Evolutionary conservation across 1,140 invertebrate genomes (phyloP).

Genomic region (Drosophila trapezifrons): DNA sequence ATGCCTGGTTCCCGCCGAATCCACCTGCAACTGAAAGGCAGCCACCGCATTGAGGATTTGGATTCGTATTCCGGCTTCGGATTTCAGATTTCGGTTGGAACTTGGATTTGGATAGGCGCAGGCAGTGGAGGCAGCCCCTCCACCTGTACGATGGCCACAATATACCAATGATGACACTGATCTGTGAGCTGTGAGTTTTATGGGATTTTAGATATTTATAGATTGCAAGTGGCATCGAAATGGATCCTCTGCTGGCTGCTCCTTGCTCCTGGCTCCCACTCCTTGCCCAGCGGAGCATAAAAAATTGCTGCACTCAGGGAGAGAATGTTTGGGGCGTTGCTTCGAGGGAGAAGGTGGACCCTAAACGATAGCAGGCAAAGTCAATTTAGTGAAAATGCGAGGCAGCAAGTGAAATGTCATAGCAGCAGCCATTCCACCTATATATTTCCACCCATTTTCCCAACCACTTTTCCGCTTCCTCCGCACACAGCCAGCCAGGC

Average conservation of each 20-base stretch:
- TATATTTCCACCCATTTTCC: constrained; percentile 6
- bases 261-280: constrained; percentile 7
- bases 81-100: not conserved
- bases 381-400: constrained; percentile 63
- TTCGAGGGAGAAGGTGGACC: constrained; percentile 1
- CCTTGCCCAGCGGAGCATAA: constrained; percentile 58
- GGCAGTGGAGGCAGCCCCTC: not conserved
- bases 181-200: constrained; percentile 64
- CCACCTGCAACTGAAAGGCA: constrained; percentile 10
- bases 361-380: constrained; percentile 53
- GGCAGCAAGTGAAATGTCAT: constrained; percentile 60
- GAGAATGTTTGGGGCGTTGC: constrained; percentile 41
- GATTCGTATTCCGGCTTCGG: not conserved
- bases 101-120: constrained; percentile 8
- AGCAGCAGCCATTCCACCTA: constrained; percentile 9
- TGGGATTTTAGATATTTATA: constrained; percentile 80
- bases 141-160: constrained; percentile 24
- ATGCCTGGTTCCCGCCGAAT: too few relatives aligned
- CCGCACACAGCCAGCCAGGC: not conserved
- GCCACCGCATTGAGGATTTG: constrained; percentile 5
- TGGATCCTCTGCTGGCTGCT: constrained; percentile 19
- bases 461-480: constrained; percentile 9
- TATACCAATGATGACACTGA: constrained; percentile 60
- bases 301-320: constrained; percentile 67
- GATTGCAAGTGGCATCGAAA: constrained; percentile 63